These are phyloP conservation scores for Podarcis lilfordi DNA, from an alignment of 2,797 vertebrate species.

Conservation along the genomic window DNA sequence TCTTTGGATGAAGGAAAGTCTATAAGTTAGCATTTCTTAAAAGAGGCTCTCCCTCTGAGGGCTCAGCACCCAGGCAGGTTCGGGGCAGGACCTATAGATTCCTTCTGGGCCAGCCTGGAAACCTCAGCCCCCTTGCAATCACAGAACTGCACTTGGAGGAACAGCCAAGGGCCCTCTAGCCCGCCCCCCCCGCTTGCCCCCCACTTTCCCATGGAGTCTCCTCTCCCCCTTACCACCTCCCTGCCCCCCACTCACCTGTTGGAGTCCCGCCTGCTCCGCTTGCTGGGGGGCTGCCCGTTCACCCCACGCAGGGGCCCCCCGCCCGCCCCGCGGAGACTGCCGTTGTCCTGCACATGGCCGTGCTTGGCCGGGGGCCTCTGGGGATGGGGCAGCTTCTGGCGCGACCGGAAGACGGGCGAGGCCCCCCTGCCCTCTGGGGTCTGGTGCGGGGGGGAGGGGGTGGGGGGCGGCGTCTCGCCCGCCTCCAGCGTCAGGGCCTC, in stretches of 20 bases:
- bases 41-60: no score
- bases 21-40: no score
- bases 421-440: no score
- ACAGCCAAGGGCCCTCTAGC: no score
- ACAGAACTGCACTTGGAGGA: no score
- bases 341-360: neutral
- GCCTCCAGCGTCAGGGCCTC: constrained; percentile 43
- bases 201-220: neutral
- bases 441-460: neutral
- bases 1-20: no score
- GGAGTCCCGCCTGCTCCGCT: neutral
- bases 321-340: neutral
- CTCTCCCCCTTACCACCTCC: rapidly evolving
- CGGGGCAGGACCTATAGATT: no score
- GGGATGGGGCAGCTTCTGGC: neutral
- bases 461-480: constrained; percentile 9
- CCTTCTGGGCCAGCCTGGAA: no score
- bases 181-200: neutral
- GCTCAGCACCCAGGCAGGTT: neutral
- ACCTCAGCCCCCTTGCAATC: no score
- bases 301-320: neutral
- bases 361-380: neutral
- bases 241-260: neutral
- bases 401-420: rapidly evolving
- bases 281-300: neutral